phyloP scores from a whole-genome alignment of 2,888 invertebrate species.

The Elegia similella region DNA sequence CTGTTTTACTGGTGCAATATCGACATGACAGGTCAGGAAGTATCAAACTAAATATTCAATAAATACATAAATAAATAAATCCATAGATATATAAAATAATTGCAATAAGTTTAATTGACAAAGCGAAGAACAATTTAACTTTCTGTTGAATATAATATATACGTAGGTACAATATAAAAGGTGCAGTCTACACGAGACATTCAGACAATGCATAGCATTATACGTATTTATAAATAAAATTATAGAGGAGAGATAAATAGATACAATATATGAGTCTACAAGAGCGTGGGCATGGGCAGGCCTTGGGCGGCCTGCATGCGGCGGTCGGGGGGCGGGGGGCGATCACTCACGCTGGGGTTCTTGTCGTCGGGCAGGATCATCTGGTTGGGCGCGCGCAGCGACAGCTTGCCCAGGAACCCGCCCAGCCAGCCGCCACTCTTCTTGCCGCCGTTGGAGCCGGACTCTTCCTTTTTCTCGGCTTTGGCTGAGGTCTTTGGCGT shows the following conservation, averaged over 20 bases:
- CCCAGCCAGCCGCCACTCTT: conserved; percentile 89
- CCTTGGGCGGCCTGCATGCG: neutral
- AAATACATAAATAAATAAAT: too few species aligned
- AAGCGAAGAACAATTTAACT: too few species aligned
- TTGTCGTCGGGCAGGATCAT: conserved; percentile 98
- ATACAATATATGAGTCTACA: conserved; percentile 31
- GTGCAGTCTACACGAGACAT: neutral
- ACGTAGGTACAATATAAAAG: conserved; percentile 18
- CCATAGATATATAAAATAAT: too few species aligned
- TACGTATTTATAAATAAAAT: too few species aligned
- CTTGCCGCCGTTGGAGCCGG: conserved; percentile 21
- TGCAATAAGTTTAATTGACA: too few species aligned
- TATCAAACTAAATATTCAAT: too few species aligned
- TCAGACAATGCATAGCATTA: too few species aligned
- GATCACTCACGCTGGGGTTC: conserved; percentile 89
- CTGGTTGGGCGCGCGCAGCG: conserved; percentile 93
- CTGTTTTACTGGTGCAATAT: too few species aligned
- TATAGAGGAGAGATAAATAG: conserved; percentile 10
- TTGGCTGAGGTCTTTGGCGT: conserved; percentile 35
- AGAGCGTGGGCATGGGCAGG: conserved; percentile 42
- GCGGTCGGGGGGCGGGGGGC: conserved; percentile 12
- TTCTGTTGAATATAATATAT: neutral
- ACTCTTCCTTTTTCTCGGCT: conserved; percentile 30
- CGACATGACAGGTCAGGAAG: too few species aligned
- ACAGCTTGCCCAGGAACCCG: conserved; percentile 91